Conservation (phyloP, 2,113 vertebrate species). For the Morone saxatilis region DNA sequence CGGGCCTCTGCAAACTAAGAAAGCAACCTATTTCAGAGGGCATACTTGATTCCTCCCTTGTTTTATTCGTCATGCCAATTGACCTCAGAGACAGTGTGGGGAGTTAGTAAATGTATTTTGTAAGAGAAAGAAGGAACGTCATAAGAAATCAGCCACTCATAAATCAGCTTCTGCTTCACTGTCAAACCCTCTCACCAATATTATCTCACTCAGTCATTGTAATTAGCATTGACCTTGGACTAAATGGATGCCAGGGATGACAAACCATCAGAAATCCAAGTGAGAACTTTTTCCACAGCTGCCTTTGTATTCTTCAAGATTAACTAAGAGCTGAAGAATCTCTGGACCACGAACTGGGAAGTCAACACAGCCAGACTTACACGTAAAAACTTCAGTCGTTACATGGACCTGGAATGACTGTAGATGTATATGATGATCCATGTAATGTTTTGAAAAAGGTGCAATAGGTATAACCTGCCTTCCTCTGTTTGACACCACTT, state of each 20-base stretch:
- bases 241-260: slow-evolving; percentile 30
- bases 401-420: slow-evolving; percentile 47
- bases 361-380: slow-evolving; percentile 38
- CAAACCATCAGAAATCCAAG: slow-evolving; percentile 10
- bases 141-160: slow-evolving; percentile 41
- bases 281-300: slow-evolving; percentile 22
- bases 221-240: slow-evolving; percentile 42
- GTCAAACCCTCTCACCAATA: slow-evolving; percentile 29
- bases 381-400: slow-evolving; percentile 24
- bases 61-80: slow-evolving; percentile 51
- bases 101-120: slow-evolving; percentile 46
- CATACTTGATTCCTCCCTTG: slow-evolving; percentile 47
- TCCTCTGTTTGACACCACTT: slow-evolving; percentile 53
- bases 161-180: slow-evolving; percentile 35
- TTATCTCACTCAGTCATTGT: slow-evolving; percentile 25
- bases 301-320: slow-evolving; percentile 28
- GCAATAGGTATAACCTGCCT: slow-evolving; percentile 51
- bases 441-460: slow-evolving; percentile 58
- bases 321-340: slow-evolving; percentile 34
- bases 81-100: slow-evolving; percentile 47
- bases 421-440: slow-evolving; percentile 74
- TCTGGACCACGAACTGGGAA: slow-evolving; percentile 51
- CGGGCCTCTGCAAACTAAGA: slow-evolving; percentile 70
- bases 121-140: slow-evolving; percentile 34
- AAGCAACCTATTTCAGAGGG: slow-evolving; percentile 62